phyloP scores from a whole-genome alignment of 1,140 invertebrate genomes.

The Scaptomyza pallida region DNA sequence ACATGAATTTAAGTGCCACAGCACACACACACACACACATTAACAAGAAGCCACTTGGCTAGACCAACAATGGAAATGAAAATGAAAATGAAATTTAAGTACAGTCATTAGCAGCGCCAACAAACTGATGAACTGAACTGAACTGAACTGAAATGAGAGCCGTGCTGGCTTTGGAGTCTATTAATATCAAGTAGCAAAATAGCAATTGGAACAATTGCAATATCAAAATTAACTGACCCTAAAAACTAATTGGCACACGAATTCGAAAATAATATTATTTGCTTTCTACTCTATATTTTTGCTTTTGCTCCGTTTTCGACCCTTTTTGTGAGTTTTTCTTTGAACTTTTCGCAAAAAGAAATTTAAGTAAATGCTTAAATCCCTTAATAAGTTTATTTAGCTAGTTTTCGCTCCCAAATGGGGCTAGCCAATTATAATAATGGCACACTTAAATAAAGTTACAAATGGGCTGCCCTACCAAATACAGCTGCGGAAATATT shows the following conservation, averaged over 20 bases:
- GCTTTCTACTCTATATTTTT: too few relatives aligned
- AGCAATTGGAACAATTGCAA: not conserved
- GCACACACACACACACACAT: conserved; percentile 16
- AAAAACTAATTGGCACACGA: conserved; percentile 9
- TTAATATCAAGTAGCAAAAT: not conserved
- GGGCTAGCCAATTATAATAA: conserved; percentile 33
- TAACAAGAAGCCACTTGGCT: conserved; percentile 9
- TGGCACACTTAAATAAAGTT: conserved; percentile 28
- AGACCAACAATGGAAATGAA: conserved; percentile 5
- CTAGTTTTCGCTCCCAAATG: not conserved
- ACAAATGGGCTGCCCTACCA: not conserved
- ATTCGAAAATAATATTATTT: too few relatives aligned
- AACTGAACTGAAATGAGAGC: not conserved
- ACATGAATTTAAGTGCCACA: conserved; percentile 17
- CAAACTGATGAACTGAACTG: not conserved
- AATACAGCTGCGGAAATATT: too few relatives aligned
- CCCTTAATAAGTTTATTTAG: not conserved
- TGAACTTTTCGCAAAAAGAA: not conserved
- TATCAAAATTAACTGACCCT: conserved; percentile 16
- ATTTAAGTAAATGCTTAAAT: not conserved
- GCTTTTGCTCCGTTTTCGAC: not conserved
- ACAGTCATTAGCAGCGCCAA: conserved; percentile 15
- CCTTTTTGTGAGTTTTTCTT: not conserved
- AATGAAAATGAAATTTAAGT: conserved; percentile 22
- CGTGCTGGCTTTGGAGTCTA: not conserved